Evolutionary conservation across 2,888 invertebrate species (phyloP).

Genomic region (Drosophila flavopinicola): DNA sequence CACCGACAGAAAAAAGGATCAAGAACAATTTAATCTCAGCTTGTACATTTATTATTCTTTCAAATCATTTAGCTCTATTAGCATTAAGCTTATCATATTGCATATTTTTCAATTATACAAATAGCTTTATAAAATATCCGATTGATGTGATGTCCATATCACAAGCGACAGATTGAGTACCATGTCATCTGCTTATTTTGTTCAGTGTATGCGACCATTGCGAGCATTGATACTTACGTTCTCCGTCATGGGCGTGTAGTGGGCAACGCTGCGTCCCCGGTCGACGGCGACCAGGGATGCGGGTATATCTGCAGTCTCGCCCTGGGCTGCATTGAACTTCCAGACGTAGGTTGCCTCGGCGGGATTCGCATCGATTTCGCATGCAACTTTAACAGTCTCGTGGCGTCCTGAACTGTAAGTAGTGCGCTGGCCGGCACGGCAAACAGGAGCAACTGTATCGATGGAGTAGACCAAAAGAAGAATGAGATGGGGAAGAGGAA

Average conservation of each 20-base stretch:
- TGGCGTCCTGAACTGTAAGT: constrained; percentile 90
- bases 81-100: too few species aligned
- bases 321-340: constrained; percentile 90
- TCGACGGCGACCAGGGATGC: constrained; percentile 87
- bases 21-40: too few species aligned
- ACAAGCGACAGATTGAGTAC: too few species aligned
- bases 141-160: too few species aligned
- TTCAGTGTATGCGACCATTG: too few species aligned
- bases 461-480: too few species aligned
- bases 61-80: too few species aligned
- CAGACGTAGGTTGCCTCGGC: constrained; percentile 88
- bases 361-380: constrained; percentile 91
- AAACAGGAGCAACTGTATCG: constrained; percentile 90
- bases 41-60: too few species aligned
- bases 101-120: too few species aligned
- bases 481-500: background rate
- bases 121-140: too few species aligned
- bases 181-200: too few species aligned
- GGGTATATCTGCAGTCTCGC: constrained; percentile 89
- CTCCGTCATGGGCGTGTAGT: constrained; percentile 90
- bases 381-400: constrained; percentile 88
- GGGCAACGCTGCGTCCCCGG: constrained; percentile 87
- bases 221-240: constrained; percentile 81
- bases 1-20: too few species aligned
- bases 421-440: constrained; percentile 88